Evolutionary conservation across 2,113 vertebrate genomes (phyloP).

Genomic region (Grammomys surdaster): DNA sequence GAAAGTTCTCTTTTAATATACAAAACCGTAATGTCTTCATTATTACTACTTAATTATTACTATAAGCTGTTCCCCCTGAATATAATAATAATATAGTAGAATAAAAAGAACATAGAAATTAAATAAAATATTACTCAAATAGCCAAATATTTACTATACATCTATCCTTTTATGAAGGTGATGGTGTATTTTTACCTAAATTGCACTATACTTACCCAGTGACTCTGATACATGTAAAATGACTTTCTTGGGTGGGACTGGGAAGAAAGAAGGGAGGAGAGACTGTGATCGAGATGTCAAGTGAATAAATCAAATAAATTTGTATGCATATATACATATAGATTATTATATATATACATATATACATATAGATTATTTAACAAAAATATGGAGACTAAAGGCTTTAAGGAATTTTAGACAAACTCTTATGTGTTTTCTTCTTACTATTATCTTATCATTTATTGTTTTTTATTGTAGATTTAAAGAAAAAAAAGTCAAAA

Average conservation of each 20-base stretch:
- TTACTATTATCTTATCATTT: background rate
- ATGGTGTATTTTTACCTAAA: background rate
- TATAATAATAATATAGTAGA: background rate
- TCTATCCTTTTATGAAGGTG: conserved; percentile 17
- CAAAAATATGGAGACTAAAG: background rate
- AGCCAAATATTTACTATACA: background rate
- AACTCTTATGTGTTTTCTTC: background rate
- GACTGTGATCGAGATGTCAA: too few relatives aligned
- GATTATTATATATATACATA: too few relatives aligned
- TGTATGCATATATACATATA: too few relatives aligned
- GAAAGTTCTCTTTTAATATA: background rate
- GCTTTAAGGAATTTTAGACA: conserved; percentile 16
- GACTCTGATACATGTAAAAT: conserved; percentile 13
- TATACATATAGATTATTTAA: background rate
- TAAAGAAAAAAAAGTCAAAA: conserved; percentile 58
- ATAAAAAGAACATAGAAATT: conserved; percentile 5
- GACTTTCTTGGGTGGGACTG: background rate
- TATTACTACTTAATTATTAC: background rate
- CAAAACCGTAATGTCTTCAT: background rate
- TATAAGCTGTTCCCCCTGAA: background rate
- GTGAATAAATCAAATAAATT: too few relatives aligned
- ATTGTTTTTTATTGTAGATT: conserved; percentile 81
- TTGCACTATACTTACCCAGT: background rate
- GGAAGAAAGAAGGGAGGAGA: too few relatives aligned
- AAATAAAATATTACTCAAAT: background rate